Base-by-base conservation (phyloP, 2,113 vertebrate genomes). In the Ageneiosus marmoratus region DNA sequence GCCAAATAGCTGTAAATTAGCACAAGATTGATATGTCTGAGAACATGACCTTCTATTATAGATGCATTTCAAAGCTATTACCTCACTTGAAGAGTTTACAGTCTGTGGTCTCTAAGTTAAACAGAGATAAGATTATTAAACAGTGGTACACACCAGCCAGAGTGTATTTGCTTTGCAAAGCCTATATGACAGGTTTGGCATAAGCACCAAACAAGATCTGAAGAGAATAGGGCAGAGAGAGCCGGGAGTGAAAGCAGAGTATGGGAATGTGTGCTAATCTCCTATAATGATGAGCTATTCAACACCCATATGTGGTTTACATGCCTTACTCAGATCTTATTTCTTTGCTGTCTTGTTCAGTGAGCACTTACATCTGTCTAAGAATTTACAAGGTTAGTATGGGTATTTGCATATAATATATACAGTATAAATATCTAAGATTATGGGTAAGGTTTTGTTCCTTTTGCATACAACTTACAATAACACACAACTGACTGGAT, bases 201-300 rank as follows among this genome's bases (percentile, higher is more conserved):
- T 80, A 22, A 51, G 70, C 65, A 74, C 76, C 76, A 77, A 58
- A 63, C 50, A 51, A 81, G 85, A 85, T 83, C 65, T 58, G 41
- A 7, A 77, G 56, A 82, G 80, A 86, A 84, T 84, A 84, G 37
- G 56, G 24, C 0, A 22, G 46, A 74, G 34, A 86, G 55, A 51
- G 81, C 65, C 29, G 29, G 76, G 76, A 84, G 73, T 88, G 78
- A 83, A 77, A 80, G 51, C 34, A 53, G 34, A 70, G 77, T 62
- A 75, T 34, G 48, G 41, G 77, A 87, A 85, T 62, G 73, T 53
- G 20, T 44, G 44, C 77, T 88, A 87, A 88, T 87, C 87, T 85
- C 77, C 74, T 81, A 51, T 88, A 88, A 88, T 88, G 83, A 88
- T 83, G 80, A 83, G 87, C 77, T 88, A 88, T 85, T 83, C 78